Conservation (phyloP, 2,797 vertebrate species). For the Poecilia gillii region DNA sequence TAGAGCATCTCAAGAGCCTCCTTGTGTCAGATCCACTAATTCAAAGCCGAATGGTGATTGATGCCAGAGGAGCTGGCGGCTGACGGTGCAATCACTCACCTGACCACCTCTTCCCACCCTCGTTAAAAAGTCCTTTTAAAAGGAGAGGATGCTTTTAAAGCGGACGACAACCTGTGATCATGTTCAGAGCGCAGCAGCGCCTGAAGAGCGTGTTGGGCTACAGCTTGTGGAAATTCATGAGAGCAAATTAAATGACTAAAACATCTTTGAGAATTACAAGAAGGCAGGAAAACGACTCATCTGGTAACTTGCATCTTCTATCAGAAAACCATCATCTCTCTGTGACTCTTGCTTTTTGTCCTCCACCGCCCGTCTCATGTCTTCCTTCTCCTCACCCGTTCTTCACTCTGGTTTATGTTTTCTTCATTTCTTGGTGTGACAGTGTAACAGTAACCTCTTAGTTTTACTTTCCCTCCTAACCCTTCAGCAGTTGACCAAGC, state of each 20-base stretch:
- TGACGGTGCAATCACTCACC: conserved; percentile 76
- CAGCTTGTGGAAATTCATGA: conserved; percentile 24
- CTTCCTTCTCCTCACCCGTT: conserved; percentile 84
- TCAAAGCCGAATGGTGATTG: conserved; percentile 75
- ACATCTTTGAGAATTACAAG: not conserved
- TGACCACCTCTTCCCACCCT: conserved; percentile 63
- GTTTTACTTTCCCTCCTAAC: conserved; percentile 99
- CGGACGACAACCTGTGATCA: conserved; percentile 31
- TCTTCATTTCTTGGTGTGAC: conserved; percentile 89
- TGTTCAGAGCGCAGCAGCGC: conserved; percentile 23
- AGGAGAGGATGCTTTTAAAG: conserved; percentile 42
- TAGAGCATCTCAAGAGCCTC: conserved; percentile 59
- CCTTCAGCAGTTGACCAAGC: conserved; percentile 99
- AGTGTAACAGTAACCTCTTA: conserved; percentile 98
- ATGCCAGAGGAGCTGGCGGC: conserved; percentile 63
- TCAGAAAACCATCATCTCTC: conserved; percentile 40
- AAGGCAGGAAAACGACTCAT: conserved; percentile 6
- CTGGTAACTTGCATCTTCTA: not conserved
- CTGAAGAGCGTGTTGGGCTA: conserved; percentile 26
- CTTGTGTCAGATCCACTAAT: conserved; percentile 71
- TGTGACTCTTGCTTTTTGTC: conserved; percentile 68
- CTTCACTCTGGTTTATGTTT: conserved; percentile 82
- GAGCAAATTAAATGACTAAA: not conserved
- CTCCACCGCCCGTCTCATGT: conserved; percentile 86
- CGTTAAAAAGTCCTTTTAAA: conserved; percentile 71